Base-by-base conservation (phyloP, 2,113 vertebrate genomes). In the Hymenochirus boettgeri region DNA sequence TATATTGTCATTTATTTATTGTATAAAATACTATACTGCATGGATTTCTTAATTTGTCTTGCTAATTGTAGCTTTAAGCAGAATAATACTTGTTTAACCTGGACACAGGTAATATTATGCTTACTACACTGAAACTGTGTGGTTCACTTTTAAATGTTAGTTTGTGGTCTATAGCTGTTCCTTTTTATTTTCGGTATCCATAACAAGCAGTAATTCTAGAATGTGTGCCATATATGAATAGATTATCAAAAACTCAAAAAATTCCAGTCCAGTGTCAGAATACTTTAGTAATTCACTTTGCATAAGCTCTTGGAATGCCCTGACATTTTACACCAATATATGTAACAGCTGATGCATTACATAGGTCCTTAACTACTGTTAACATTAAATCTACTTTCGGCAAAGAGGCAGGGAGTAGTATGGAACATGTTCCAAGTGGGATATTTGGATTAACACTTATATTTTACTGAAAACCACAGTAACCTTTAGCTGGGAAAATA, bases 221-320 rank as follows among this genome's bases (percentile, higher is more conserved):
- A 33, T 35, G 18, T 35, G 59, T 29, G 45, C 26, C 57, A 18
- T 25, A 8, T 2, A 61, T 13, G 23, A 6, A n/a, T n/a, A n/a
- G n/a, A n/a, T 55, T 55, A n/a, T 55, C 5, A 29, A 9, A 51
- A 55, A 53, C 52, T 69, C 33, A 5, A 67, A 23, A 55, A 59
- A 31, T 71, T 57, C 74, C 74, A 70, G 62, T 70, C 73, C 35
- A 50, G 37, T 72, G 57, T 61, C 57, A 65, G 63, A 57, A 50
- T 63, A 59, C 74, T 65, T 69, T 29, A 13, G 15, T 17, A 25
- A 53, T 26, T 18, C 12, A 26, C 52, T 29, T 25, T 18, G 10
- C 52, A 31, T 55, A 23, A 27, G 17, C 26, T n/a, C 26, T 19
- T n/a, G 27, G 52, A 55, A 31, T 55, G 12, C n/a, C 10, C 7